These are phyloP conservation scores for Dryobota labecula DNA, from an alignment of 2,888 invertebrate species.

Conservation along the genomic window DNA sequence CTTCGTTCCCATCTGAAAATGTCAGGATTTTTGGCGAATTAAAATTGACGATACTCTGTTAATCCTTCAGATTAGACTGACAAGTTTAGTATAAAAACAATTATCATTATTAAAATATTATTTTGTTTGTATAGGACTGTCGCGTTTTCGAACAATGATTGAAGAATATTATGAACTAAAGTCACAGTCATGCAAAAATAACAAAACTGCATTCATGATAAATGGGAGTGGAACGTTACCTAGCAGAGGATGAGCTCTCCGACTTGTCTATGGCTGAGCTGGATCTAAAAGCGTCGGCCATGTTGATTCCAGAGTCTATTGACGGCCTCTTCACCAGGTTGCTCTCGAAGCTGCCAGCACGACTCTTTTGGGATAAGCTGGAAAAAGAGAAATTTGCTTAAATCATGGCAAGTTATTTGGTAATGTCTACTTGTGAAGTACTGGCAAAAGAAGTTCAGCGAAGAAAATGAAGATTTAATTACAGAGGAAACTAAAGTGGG, in stretches of 20 bases:
- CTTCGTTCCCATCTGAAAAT: conserved; percentile 92
- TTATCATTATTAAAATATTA: conserved; percentile 15
- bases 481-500: background rate
- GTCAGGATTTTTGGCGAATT: conserved; percentile 47
- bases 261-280: conserved; percentile 85
- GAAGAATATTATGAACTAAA: conserved; percentile 32
- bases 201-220: conserved; percentile 27
- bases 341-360: conserved; percentile 85
- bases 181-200: conserved; percentile 52
- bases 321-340: conserved; percentile 93
- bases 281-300: conserved; percentile 90
- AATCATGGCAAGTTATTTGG: background rate
- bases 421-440: no score
- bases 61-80: conserved; percentile 12
- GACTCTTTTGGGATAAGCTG: conserved; percentile 89
- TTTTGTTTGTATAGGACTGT: conserved; percentile 36
- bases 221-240: conserved; percentile 72
- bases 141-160: conserved; percentile 32
- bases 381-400: conserved; percentile 52
- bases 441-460: background rate
- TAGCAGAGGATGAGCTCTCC: conserved; percentile 86
- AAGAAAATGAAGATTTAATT: background rate
- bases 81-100: background rate
- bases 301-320: conserved; percentile 95
- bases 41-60: conserved; percentile 31